Base-by-base conservation (phyloP, 1,140 invertebrate species). In the Diabrotica virgifera region DNA sequence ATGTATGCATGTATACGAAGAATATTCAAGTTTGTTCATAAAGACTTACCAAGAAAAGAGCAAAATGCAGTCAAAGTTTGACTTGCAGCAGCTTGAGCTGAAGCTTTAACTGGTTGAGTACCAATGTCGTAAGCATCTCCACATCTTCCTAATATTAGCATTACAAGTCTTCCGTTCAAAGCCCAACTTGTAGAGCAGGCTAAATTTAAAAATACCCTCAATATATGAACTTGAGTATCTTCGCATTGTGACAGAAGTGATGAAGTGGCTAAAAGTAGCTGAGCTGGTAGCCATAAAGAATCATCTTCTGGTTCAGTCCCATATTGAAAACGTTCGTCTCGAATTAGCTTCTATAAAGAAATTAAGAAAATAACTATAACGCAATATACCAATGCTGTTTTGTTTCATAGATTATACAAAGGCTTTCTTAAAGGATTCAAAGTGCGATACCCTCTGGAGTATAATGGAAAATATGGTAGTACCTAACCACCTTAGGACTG, bases 281-380 rank as follows among this genome's bases (percentile, higher is more conserved):
- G 94, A 3, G 93, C 91, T 9, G 94, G 92, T 68, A 96, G 81
- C 93, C 93, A 96, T 46, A 93, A 81, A 0, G 92, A 93, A 79
- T 96, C 94, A 78, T 94, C 91, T 81, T 95, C 93, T 5, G 90
- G 91, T 79, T 96, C 94, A 70, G 93, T 89, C 6, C 90, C 89
- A n/a, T 92, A 89, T 73, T 95, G 93, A 76, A 96, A 96, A 65
- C 93, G 84, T 76, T 95, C 91, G 81, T 97, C 94, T 68, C 92
- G 86, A 36, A 97, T 82, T 71, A 96, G 88, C 86, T 91, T 91
- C 94, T 96, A 77, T 4, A 24, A 24, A 24, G 1, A 24, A 24
- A 2, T 24, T 24, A 4, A 24, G 1, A 24, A 24, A 24, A 24
- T 24, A 24, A 24, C 1, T n/a, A n/a, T n/a, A n/a, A n/a, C n/a